phyloP scores from a whole-genome alignment of 2,888 invertebrate genomes.

The Drosophila mimica region DNA sequence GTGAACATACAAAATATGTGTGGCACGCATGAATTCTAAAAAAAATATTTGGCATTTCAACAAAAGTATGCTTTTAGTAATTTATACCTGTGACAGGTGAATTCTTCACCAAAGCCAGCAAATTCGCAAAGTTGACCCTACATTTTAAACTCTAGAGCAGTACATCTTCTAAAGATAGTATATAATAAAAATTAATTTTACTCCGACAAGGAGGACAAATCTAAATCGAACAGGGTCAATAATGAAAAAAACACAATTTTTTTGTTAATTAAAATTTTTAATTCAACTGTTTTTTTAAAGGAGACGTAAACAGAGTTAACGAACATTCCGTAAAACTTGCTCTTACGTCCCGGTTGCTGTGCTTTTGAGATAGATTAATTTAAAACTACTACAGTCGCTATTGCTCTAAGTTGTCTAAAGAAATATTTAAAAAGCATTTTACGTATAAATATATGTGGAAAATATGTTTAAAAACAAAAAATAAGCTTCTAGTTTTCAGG shows the following conservation, averaged over 20 bases:
- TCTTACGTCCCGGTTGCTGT: not conserved
- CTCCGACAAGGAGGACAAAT: not conserved
- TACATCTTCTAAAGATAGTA: not conserved
- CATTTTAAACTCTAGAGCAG: not conserved
- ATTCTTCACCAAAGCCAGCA: not conserved
- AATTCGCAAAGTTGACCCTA: not conserved
- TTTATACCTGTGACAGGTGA: not conserved
- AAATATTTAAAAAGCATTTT: not conserved
- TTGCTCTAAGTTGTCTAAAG: not conserved
- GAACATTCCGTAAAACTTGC: not conserved
- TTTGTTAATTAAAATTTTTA: not conserved
- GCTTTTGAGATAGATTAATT: not conserved
- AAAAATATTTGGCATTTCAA: slow-evolving; percentile 20
- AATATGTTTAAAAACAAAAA: not conserved
- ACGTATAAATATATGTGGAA: not conserved
- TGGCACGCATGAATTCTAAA: slow-evolving; percentile 14
- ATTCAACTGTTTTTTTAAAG: too few relatives aligned
- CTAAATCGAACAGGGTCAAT: not conserved
- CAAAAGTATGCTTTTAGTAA: not conserved
- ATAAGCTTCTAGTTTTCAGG: not conserved
- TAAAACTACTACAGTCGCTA: not conserved
- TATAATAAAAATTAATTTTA: not conserved
- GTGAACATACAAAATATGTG: slow-evolving; percentile 22
- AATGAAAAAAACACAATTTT: not conserved
- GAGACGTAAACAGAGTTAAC: too few relatives aligned